A percentile compares a stretch with the other conserved stretches of the same genome.
Conservation (phyloP, 2,888 invertebrate species). For the Platycnemis pennipes region DNA sequence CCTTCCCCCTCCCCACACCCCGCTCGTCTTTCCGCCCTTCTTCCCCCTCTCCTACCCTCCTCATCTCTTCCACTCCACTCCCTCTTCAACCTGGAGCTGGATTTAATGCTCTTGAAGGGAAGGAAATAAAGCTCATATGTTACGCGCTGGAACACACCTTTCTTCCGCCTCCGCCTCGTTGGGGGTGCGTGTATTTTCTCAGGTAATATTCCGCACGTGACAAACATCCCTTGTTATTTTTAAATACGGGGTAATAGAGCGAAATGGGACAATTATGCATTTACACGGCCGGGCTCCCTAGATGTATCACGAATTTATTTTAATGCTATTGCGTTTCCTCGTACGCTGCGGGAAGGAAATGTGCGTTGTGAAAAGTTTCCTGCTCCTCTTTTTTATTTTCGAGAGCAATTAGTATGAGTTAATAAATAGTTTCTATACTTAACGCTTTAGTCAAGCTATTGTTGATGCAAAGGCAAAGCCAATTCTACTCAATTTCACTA, state of each 20-base stretch:
- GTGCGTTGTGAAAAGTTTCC: too few relatives aligned
- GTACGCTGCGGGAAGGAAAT: neutral
- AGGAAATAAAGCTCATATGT: conserved; percentile 59
- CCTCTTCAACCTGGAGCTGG: conserved; percentile 43
- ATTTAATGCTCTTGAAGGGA: conserved; percentile 60
- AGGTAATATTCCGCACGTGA: conserved; percentile 25
- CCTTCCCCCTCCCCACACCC: neutral
- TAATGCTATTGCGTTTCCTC: neutral
- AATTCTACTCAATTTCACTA: too few relatives aligned
- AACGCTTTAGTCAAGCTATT: too few relatives aligned
- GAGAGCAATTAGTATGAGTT: too few relatives aligned
- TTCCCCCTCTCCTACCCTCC: neutral
- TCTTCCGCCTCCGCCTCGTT: conserved; percentile 7
- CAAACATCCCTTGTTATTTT: conserved; percentile 29
- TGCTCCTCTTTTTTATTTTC: too few relatives aligned
- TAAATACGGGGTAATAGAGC: conserved; percentile 7
- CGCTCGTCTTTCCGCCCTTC: neutral
- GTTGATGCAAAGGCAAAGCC: too few relatives aligned
- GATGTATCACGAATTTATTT: neutral
- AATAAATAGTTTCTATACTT: too few relatives aligned
- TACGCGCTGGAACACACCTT: neutral
- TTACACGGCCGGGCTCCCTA: neutral
- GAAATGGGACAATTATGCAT: conserved; percentile 4
- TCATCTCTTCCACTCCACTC: neutral
- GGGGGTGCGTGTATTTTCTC: neutral